phyloP scores from a whole-genome alignment of 2,888 invertebrate genomes.

The Eurytoma adleriae region DNA sequence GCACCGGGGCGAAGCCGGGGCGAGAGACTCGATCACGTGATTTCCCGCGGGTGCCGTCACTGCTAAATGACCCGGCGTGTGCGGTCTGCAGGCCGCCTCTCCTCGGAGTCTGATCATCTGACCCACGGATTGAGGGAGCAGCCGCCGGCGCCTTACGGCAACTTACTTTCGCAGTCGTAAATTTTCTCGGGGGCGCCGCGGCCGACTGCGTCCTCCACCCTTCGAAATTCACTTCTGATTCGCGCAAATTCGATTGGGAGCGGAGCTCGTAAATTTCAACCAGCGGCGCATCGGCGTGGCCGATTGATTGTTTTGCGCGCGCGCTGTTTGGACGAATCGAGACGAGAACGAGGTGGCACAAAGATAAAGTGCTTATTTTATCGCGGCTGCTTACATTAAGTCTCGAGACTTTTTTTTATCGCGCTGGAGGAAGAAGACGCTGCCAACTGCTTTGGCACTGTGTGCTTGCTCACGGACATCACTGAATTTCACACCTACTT shows the following conservation, averaged over 20 bases:
- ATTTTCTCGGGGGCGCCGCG: constrained; percentile 5
- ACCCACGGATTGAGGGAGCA: constrained; percentile 52
- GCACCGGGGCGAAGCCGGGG: constrained; percentile 59
- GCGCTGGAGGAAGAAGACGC: too few species aligned
- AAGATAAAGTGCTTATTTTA: neutral
- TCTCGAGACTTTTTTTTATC: too few species aligned
- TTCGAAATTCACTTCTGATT: constrained; percentile 48
- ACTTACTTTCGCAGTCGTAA: constrained; percentile 48
- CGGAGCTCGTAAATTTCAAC: neutral
- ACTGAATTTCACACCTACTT: too few species aligned
- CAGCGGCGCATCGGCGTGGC: neutral
- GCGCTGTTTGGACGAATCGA: neutral
- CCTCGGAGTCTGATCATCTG: constrained; percentile 21
- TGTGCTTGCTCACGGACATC: too few species aligned
- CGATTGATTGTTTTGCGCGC: neutral
- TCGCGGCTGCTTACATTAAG: too few species aligned
- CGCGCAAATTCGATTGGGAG: constrained; percentile 31
- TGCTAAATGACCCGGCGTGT: constrained; percentile 66
- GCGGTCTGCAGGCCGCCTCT: neutral
- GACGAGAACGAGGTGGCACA: neutral
- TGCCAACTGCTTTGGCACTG: too few species aligned
- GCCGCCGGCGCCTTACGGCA: neutral
- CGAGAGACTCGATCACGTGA: constrained; percentile 72
- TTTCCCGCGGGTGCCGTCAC: constrained; percentile 73
- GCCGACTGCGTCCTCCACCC: neutral